These are phyloP conservation scores for Agraylea sexmaculata DNA, from an alignment of 1,140 invertebrate genomes.

Conservation along the genomic window DNA sequence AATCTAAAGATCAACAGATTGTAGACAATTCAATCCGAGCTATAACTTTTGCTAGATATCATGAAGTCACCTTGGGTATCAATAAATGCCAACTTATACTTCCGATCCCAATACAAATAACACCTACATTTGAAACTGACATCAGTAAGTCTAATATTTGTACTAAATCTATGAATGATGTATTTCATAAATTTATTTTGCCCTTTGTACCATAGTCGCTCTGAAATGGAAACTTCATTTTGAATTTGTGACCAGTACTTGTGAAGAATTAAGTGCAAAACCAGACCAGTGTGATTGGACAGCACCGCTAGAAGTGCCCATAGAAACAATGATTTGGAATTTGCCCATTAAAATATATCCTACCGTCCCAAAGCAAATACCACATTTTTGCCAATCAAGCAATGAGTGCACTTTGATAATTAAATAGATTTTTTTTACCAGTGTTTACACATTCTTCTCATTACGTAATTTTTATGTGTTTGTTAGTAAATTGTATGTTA, in stretches of 20 bases:
- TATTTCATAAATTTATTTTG: neutral
- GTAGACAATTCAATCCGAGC: constrained; percentile 27
- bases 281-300: constrained; percentile 57
- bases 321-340: constrained; percentile 98
- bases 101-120: constrained; percentile 87
- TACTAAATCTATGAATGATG: constrained; percentile 14
- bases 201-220: neutral
- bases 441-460: neutral
- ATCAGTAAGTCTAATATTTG: constrained; percentile 42
- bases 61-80: constrained; percentile 84
- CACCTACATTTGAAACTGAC: constrained; percentile 83
- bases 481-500: too few relatives aligned
- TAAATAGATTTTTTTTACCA: constrained; percentile 24
- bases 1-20: constrained; percentile 33
- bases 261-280: constrained; percentile 30
- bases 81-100: constrained; percentile 81
- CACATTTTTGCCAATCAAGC: constrained; percentile 39
- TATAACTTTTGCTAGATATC: constrained; percentile 68
- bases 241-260: constrained; percentile 82
- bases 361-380: constrained; percentile 71
- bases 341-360: constrained; percentile 87
- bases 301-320: constrained; percentile 71
- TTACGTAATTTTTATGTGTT: constrained; percentile 3
- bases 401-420: constrained; percentile 36
- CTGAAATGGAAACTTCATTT: constrained; percentile 91